phyloP scores from a whole-genome alignment of 2,797 vertebrate species.

The Smutsia temminckii region DNA sequence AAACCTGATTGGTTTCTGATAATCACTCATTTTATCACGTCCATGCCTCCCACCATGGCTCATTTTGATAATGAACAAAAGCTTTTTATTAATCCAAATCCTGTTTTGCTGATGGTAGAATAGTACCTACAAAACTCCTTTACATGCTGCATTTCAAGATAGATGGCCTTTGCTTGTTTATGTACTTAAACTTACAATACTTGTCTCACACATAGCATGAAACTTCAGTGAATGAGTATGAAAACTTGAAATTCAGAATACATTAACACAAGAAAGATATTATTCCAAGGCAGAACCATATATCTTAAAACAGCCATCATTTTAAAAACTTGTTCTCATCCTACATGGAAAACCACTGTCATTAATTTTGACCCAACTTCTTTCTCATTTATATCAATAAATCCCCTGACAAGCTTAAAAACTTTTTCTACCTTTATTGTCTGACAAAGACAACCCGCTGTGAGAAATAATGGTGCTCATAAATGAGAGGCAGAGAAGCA shows the following conservation, averaged over 20 bases:
- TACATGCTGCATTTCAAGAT: conserved; percentile 31
- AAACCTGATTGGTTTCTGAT: conserved; percentile 62
- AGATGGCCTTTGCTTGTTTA: conserved; percentile 9
- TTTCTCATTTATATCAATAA: conserved; percentile 70
- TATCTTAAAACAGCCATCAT: conserved; percentile 46
- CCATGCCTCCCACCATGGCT: background rate
- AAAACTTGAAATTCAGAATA: background rate
- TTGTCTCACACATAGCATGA: conserved; percentile 36
- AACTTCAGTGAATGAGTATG: background rate
- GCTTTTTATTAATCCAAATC: background rate
- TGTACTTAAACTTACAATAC: conserved; percentile 12
- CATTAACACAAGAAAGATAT: conserved; percentile 6
- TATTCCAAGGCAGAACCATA: background rate
- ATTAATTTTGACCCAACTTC: conserved; percentile 71
- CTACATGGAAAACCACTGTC: conserved; percentile 47
- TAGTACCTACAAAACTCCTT: background rate
- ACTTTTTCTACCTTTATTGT: conserved; percentile 51
- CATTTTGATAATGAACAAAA: conserved; percentile 29
- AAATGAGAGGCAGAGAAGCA: conserved; percentile 70
- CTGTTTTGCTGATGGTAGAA: background rate
- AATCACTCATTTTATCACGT: conserved; percentile 43
- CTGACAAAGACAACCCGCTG: conserved; percentile 66
- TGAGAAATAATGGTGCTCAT: conserved; percentile 69
- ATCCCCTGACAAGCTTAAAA: conserved; percentile 70
- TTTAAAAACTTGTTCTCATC: background rate